phyloP scores from a whole-genome alignment of 2,113 vertebrate species.

The Thamnaconus septentrionalis region DNA sequence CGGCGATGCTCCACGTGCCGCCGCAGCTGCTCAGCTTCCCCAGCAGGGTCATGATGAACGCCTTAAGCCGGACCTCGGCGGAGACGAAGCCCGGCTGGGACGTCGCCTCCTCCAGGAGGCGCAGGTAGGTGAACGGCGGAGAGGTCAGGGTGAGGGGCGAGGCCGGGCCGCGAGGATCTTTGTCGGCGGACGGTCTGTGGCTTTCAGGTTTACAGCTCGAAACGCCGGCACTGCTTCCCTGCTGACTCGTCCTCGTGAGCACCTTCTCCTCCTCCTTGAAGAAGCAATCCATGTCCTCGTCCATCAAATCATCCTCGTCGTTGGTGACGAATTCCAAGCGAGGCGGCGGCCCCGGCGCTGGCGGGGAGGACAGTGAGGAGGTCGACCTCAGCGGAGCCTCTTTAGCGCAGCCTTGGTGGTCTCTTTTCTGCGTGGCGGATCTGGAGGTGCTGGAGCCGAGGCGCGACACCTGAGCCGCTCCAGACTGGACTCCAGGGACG shows the following conservation, averaged over 20 bases:
- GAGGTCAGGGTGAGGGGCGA: slow-evolving; percentile 57
- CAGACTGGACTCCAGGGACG: slow-evolving; percentile 13
- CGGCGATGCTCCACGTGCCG: slow-evolving; percentile 82
- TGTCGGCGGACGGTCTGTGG: too few species aligned
- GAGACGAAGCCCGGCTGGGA: slow-evolving; percentile 54
- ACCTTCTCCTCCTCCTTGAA: slow-evolving; percentile 7
- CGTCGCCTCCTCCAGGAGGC: slow-evolving; percentile 65
- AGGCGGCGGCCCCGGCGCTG: background rate
- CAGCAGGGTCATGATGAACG: slow-evolving; percentile 94
- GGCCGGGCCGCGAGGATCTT: too few species aligned
- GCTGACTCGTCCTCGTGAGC: background rate
- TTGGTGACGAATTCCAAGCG: background rate
- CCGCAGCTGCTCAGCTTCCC: slow-evolving; percentile 84
- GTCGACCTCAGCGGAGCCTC: too few species aligned
- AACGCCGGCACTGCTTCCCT: too few species aligned
- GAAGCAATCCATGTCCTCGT: slow-evolving; percentile 54
- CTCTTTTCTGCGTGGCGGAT: slow-evolving; percentile 22
- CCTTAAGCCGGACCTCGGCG: slow-evolving; percentile 80
- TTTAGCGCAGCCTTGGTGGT: background rate
- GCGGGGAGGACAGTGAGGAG: background rate
- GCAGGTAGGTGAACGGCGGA: slow-evolving; percentile 83
- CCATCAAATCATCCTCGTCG: slow-evolving; percentile 35
- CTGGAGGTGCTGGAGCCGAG: slow-evolving; percentile 15
- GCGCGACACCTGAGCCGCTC: slow-evolving; percentile 4
- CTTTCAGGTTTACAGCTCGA: too few species aligned